Base-by-base conservation (phyloP, 2,113 vertebrate genomes). In the Vidua chalybeata region DNA sequence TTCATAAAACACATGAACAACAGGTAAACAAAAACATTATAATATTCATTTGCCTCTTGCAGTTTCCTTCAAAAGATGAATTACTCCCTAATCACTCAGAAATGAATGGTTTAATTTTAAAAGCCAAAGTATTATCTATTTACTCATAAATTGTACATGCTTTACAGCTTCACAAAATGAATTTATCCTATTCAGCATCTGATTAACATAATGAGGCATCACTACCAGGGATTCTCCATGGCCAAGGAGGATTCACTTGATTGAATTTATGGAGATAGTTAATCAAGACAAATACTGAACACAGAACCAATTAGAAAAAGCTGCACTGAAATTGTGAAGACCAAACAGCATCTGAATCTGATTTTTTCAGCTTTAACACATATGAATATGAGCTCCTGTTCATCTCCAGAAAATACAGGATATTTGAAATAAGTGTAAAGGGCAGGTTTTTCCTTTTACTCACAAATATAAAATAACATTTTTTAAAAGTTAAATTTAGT, bases 151-250 rank as follows among this genome's bases (percentile, higher is more conserved):
- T 46, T 77, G 43, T 35, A 39, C 13, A 80, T 45, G 51, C 73
- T 76, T 79, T 72, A 78, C 27, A 87, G 62, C 41, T 86, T 94
- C 84, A 77, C 68, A 87, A 87, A 96, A 92, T 54, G 3, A 64
- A 91, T 84, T 75, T 74, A 61, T 64, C 58, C 49, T 82, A 82
- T 69, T 95, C 87, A 87, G 87, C 71, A 68, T 35, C 74, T 79
- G 33, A 76, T 93, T 95, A 93, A 84, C 74, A 75, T 88, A 46
- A 92, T 76, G 20, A 89, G 71, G 66, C 31, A 91, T 87, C 31
- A 77, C 33, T 54, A 10, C 21, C 46, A 85, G 35, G 69, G 73
- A 52, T 71, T 90, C 51, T 85, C 87, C 59, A 45, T 23, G 39
- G 59, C 56, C 39, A 73, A 69, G 46, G 51, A 83, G 69, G 33